Conservation (phyloP, 2,113 vertebrate species). For the Sander lucioperca region DNA sequence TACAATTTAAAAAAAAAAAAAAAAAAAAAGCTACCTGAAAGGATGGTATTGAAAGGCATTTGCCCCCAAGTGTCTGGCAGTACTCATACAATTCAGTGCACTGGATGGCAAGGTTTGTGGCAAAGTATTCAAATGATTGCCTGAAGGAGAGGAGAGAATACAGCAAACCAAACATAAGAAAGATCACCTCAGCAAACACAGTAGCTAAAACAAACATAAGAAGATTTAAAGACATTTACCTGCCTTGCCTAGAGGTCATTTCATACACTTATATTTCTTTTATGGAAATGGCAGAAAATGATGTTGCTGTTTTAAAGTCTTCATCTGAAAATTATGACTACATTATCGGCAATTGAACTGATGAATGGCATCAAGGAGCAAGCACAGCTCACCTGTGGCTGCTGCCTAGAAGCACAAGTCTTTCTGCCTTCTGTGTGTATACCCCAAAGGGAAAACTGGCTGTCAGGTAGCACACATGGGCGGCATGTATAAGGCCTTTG, state of each 20-base stretch:
- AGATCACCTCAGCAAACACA: background rate
- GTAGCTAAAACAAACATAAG: background rate
- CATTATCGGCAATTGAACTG: background rate
- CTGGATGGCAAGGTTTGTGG: conserved; percentile 87
- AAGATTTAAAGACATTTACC: background rate
- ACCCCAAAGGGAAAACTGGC: conserved; percentile 86
- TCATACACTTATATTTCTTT: background rate
- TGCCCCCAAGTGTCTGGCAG: conserved; percentile 85
- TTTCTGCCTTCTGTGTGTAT: conserved; percentile 85
- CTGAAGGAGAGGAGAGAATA: conserved; percentile 73
- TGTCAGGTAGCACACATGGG: conserved; percentile 93
- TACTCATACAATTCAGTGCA: conserved; percentile 92
- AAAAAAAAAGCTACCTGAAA: conserved; percentile 87
- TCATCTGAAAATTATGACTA: background rate
- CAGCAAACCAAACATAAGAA: background rate
- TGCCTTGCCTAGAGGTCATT: background rate
- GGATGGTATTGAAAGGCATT: conserved; percentile 83
- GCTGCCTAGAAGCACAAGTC: conserved; percentile 89
- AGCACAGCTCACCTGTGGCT: conserved; percentile 84
- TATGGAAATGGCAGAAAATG: background rate
- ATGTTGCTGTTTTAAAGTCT: background rate
- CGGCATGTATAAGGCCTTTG: conserved; percentile 87
- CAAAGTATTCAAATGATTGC: conserved; percentile 86
- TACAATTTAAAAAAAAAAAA: background rate
- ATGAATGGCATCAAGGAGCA: background rate